These are phyloP conservation scores for Nesoenas mayeri DNA, from an alignment of 2,113 vertebrate genomes.

Conservation along the genomic window DNA sequence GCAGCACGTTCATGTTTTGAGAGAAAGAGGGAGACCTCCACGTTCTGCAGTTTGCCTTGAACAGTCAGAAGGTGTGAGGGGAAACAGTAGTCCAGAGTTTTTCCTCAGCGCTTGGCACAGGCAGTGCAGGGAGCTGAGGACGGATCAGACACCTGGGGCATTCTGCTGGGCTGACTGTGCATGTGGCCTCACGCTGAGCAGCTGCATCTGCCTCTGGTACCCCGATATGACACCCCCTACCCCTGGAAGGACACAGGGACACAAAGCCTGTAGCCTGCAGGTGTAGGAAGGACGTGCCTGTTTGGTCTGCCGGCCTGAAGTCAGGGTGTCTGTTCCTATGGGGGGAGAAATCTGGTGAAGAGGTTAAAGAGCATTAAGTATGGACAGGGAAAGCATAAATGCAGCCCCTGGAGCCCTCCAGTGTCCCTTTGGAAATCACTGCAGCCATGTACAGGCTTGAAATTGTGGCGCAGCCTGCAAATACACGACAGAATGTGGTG, in stretches of 20 bases:
- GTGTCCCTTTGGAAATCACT: not conserved
- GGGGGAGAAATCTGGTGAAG: not conserved
- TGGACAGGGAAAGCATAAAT: not conserved
- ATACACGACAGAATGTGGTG: not conserved
- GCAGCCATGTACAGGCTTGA: not conserved
- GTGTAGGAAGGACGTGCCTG: not conserved
- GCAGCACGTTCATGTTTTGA: not conserved
- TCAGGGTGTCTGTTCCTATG: not conserved
- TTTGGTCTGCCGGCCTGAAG: not conserved
- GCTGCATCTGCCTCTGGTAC: not conserved
- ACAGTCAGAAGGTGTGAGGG: not conserved
- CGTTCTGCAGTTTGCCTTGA: not conserved
- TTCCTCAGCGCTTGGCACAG: not conserved
- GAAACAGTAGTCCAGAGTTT: not conserved
- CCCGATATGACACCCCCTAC: rapidly evolving
- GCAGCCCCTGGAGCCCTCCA: not conserved
- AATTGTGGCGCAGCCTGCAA: not conserved
- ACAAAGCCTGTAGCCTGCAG: not conserved
- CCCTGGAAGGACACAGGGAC: not conserved
- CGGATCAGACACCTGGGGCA: not conserved
- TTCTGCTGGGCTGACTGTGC: not conserved
- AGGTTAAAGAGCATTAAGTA: not conserved
- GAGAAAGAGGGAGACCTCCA: not conserved
- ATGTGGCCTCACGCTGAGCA: not conserved
- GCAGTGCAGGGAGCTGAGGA: rapidly evolving